phyloP scores from a whole-genome alignment of 1,140 invertebrate genomes.

The Drosophila equinoxialis region DNA sequence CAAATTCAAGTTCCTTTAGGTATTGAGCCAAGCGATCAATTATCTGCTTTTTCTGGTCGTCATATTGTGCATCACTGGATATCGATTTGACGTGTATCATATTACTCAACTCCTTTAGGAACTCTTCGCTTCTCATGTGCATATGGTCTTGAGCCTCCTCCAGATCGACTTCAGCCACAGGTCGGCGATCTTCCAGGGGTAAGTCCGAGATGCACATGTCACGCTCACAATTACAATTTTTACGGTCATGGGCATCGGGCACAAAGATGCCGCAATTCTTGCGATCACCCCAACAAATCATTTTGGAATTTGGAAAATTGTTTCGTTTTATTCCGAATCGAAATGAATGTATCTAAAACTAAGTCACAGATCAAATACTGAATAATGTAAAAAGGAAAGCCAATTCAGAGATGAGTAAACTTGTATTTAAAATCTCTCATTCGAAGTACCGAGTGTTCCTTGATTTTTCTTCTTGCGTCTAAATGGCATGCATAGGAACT shows the following conservation, averaged over 20 bases:
- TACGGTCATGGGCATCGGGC: not conserved
- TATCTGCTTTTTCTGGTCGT: constrained; percentile 3
- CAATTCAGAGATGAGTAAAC: no score
- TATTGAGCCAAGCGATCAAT: constrained; percentile 30
- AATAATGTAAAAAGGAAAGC: no score
- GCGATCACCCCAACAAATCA: constrained; percentile 49
- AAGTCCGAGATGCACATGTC: constrained; percentile 35
- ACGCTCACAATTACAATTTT: constrained; percentile 2
- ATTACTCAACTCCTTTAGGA: not conserved
- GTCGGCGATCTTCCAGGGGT: not conserved
- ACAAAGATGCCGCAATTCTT: constrained; percentile 31
- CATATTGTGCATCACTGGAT: not conserved
- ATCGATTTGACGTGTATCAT: constrained; percentile 27
- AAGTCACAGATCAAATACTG: no score
- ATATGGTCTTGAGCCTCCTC: not conserved
- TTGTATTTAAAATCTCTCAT: no score
- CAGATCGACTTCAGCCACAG: not conserved
- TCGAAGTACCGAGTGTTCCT: not conserved
- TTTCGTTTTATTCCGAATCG: not conserved
- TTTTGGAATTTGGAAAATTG: constrained; percentile 10
- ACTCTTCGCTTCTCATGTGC: fast-evolving
- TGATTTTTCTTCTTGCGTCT: not conserved
- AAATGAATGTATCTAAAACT: not conserved
- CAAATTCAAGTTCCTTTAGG: constrained; percentile 24
- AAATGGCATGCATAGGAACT: not conserved